phyloP scores from a whole-genome alignment of 2,113 vertebrate genomes.

The Eurypyga helias region DNA sequence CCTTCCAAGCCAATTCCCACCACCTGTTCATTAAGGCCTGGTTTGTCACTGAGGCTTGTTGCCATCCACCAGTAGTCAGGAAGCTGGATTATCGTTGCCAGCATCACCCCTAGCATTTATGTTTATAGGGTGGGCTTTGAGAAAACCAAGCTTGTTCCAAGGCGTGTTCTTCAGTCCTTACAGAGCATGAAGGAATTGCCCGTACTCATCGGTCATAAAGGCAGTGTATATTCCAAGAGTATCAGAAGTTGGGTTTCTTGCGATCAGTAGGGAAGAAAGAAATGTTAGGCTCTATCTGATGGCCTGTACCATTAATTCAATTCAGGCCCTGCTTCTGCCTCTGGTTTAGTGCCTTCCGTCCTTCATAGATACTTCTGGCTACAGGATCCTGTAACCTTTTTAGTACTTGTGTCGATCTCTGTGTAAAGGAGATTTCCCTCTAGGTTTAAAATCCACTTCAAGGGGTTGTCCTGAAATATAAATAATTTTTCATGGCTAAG shows the following conservation, averaged over 20 bases:
- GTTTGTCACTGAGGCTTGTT: background rate
- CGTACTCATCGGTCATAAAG: background rate
- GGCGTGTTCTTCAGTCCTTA: background rate
- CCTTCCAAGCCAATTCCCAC: background rate
- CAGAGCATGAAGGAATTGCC: background rate
- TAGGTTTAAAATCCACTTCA: conserved; percentile 26
- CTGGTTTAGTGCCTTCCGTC: background rate
- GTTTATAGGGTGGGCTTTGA: background rate
- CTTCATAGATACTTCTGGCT: background rate
- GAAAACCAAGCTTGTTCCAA: background rate
- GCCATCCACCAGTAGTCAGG: background rate
- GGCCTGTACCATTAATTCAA: background rate
- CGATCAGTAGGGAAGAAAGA: background rate
- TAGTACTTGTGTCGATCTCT: background rate
- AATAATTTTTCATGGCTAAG: conserved; percentile 48
- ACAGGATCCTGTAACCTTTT: background rate
- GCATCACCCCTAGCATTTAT: background rate
- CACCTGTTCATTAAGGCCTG: fast-evolving
- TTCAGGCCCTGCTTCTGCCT: background rate
- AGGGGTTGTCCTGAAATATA: conserved; percentile 50
- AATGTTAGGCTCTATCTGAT: background rate
- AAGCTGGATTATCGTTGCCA: background rate
- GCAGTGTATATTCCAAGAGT: background rate
- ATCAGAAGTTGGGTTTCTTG: background rate
- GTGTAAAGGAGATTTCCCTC: conserved; percentile 20